These are phyloP conservation scores for Bibio marci DNA, from an alignment of 2,888 invertebrate species.

Conservation along the genomic window DNA sequence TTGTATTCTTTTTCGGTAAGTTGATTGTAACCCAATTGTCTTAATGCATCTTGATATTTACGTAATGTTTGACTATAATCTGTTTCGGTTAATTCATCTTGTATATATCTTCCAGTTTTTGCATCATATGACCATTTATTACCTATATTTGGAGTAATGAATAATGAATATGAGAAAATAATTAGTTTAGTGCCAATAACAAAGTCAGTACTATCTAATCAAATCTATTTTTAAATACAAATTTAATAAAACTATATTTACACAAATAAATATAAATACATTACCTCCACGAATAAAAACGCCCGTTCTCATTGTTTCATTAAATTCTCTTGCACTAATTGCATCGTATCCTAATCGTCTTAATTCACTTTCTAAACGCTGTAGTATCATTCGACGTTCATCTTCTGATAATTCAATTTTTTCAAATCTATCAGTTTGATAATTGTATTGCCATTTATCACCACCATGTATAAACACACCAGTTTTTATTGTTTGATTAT, in stretches of 20 bases:
- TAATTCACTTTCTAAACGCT: background rate
- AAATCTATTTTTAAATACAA: no score
- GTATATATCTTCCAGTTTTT: background rate
- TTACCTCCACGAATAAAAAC: slow-evolving; percentile 1
- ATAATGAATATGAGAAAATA: no score
- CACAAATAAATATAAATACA: background rate
- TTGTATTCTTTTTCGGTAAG: background rate
- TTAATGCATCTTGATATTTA: background rate
- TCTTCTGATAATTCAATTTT: slow-evolving; percentile 2
- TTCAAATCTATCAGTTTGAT: background rate
- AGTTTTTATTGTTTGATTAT: no score
- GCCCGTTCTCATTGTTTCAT: slow-evolving; percentile 2
- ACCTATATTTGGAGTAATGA: background rate
- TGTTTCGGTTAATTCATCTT: background rate
- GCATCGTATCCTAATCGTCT: background rate
- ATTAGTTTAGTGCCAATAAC: no score
- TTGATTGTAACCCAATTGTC: background rate
- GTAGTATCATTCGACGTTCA: background rate
- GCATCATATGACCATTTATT: slow-evolving; percentile 1
- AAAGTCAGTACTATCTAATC: no score
- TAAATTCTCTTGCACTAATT: slow-evolving; percentile 2
- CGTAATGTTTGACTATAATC: background rate
- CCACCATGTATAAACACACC: background rate
- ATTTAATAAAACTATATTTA: background rate
- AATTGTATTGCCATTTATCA: background rate